phyloP scores from a whole-genome alignment of 92 coral and sea anemone species.

The Epizoanthus illoricatus region DNA sequence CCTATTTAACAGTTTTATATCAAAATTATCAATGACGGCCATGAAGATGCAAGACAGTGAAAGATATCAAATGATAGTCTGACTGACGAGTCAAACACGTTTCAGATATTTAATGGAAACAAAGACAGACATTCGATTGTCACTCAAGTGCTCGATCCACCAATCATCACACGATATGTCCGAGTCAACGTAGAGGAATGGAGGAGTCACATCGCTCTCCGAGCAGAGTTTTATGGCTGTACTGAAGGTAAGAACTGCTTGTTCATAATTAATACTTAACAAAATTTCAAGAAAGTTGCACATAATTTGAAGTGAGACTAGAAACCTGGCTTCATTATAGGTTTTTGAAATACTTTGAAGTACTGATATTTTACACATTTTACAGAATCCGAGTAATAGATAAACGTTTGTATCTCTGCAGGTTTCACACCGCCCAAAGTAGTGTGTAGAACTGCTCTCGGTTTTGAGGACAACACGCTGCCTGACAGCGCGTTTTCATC shows the following conservation, averaged over 20 bases:
- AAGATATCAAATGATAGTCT: not conserved
- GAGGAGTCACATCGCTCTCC: conserved; percentile 14
- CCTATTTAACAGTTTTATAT: no score
- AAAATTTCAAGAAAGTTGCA: no score
- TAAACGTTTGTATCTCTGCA: not conserved
- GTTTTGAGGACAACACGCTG: conserved; percentile 10
- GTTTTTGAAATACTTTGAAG: no score
- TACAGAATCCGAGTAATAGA: no score
- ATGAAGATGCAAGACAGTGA: no score
- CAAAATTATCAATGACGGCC: no score
- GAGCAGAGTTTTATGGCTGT: conserved; percentile 36
- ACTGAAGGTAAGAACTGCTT: not conserved
- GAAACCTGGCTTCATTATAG: no score
- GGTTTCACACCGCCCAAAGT: conserved; percentile 25
- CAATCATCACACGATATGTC: conserved; percentile 19
- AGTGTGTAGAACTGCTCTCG: conserved; percentile 18
- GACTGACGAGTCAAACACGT: not conserved
- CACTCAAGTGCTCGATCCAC: conserved; percentile 22
- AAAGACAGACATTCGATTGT: conserved; percentile 26
- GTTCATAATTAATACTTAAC: no score
- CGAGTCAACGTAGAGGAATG: conserved; percentile 8
- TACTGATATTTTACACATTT: no score
- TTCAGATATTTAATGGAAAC: conserved; percentile 19
- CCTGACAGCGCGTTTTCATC: conserved; percentile 8
- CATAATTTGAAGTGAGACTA: no score